Conservation (phyloP, 2,797 vertebrate genomes). For the Eupleurogrammus muticus region DNA sequence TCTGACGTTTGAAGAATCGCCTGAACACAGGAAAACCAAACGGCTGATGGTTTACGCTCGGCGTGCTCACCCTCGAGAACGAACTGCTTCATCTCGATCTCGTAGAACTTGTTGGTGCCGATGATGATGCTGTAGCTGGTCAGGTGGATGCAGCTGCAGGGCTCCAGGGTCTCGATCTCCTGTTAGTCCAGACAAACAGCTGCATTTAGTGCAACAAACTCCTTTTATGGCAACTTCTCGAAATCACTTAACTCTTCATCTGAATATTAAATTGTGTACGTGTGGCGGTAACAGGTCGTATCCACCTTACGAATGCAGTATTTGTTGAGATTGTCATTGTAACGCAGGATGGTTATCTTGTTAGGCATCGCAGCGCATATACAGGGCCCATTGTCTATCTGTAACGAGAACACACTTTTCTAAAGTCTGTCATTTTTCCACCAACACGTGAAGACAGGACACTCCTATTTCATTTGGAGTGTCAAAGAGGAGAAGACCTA, state of each 20-base stretch:
- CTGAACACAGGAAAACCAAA: background rate
- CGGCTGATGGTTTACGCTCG: background rate
- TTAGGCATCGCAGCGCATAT: conserved; percentile 97
- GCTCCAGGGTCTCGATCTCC: conserved; percentile 99
- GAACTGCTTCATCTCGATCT: conserved; percentile 99
- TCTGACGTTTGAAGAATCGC: background rate
- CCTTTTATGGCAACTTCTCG: background rate
- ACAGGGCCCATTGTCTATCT: conserved; percentile 95
- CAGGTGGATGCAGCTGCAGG: conserved; percentile 98
- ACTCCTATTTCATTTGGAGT: background rate
- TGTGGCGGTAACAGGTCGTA: background rate
- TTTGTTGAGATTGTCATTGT: conserved; percentile 96
- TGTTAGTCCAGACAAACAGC: conserved; percentile 56
- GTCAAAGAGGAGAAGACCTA: conserved; percentile 61
- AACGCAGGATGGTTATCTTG: conserved; percentile 95
- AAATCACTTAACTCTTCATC: background rate
- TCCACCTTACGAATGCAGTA: conserved; percentile 97
- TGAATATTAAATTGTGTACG: background rate
- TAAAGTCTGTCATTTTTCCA: background rate
- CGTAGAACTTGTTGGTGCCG: conserved; percentile 99
- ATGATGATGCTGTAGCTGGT: conserved; percentile 98
- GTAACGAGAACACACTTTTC: conserved; percentile 31
- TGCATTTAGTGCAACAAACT: background rate
- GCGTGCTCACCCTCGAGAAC: conserved; percentile 90
- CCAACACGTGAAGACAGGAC: background rate